These are phyloP conservation scores for Tachina fera DNA, from an alignment of 2,888 invertebrate genomes.

Conservation along the genomic window DNA sequence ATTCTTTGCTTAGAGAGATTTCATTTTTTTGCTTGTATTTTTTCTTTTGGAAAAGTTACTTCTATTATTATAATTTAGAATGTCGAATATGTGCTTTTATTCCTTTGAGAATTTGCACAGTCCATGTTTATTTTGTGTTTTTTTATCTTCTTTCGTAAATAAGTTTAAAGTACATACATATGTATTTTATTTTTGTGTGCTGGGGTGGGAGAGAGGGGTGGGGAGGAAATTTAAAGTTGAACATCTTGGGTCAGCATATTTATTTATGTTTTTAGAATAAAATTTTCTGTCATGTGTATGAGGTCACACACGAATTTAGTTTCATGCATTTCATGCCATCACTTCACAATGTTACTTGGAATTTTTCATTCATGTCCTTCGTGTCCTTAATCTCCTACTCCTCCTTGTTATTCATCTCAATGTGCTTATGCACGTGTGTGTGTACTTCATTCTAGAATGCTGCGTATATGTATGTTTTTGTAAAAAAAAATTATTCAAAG, in stretches of 20 bases:
- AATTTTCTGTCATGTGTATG: constrained; percentile 77
- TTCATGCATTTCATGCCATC: constrained; percentile 68
- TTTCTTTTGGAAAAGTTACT: constrained; percentile 31
- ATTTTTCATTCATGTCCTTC: not conserved
- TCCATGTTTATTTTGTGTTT: constrained; percentile 55
- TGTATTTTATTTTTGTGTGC: not conserved
- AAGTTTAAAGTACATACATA: constrained; percentile 22
- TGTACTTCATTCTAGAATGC: constrained; percentile 2
- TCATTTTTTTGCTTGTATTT: constrained; percentile 37
- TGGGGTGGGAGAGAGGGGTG: not conserved
- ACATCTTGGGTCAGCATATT: constrained; percentile 59
- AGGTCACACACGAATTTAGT: constrained; percentile 75
- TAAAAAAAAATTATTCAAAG: constrained; percentile 44
- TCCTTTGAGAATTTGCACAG: constrained; percentile 71
- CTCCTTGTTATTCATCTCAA: not conserved
- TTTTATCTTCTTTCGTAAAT: constrained; percentile 50
- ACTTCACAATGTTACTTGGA: constrained; percentile 52
- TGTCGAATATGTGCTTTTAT: constrained; percentile 56
- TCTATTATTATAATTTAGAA: constrained; percentile 58
- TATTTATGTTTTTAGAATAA: constrained; percentile 67
- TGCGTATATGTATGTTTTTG: no score
- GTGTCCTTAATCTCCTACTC: not conserved
- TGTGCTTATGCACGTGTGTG: not conserved
- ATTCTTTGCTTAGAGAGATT: constrained; percentile 27
- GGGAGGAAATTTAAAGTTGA: constrained; percentile 39